These are phyloP conservation scores for Albula goreensis DNA, from an alignment of 2,113 vertebrate species.

Conservation along the genomic window DNA sequence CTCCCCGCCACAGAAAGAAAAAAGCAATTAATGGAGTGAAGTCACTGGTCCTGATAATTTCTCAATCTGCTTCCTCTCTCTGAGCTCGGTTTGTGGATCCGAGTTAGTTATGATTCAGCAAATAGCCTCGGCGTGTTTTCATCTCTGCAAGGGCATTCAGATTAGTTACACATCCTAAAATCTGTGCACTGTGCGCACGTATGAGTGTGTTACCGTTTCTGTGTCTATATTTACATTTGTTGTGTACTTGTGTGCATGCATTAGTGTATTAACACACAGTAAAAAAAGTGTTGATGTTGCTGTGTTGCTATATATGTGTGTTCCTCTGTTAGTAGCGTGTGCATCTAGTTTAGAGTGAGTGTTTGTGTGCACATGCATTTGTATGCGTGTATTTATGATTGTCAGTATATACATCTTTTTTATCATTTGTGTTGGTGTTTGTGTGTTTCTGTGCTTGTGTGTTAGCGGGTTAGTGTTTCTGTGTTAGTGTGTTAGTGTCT, in stretches of 20 bases:
- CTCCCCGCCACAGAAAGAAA: background rate
- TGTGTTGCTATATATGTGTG: background rate
- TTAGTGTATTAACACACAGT: too few species aligned
- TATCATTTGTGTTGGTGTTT: slow-evolving; percentile 23
- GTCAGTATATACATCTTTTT: slow-evolving; percentile 7
- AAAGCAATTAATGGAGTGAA: background rate
- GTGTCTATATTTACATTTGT: background rate
- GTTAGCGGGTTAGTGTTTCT: background rate
- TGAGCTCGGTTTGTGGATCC: background rate
- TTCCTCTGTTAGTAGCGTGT: too few species aligned
- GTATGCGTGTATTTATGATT: slow-evolving; percentile 2
- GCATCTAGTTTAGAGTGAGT: too few species aligned
- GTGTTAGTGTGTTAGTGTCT: background rate
- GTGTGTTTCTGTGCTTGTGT: slow-evolving; percentile 15
- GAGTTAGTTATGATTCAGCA: background rate
- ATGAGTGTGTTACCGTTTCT: background rate
- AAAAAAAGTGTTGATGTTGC: background rate
- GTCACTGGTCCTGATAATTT: background rate
- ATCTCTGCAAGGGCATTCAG: background rate
- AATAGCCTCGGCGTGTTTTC: background rate
- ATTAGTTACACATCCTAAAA: background rate
- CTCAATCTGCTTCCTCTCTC: background rate
- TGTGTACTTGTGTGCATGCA: background rate
- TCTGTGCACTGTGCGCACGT: background rate
- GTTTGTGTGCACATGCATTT: background rate